Conservation (phyloP, 1,140 invertebrate species). For the Drosophila funebris region DNA sequence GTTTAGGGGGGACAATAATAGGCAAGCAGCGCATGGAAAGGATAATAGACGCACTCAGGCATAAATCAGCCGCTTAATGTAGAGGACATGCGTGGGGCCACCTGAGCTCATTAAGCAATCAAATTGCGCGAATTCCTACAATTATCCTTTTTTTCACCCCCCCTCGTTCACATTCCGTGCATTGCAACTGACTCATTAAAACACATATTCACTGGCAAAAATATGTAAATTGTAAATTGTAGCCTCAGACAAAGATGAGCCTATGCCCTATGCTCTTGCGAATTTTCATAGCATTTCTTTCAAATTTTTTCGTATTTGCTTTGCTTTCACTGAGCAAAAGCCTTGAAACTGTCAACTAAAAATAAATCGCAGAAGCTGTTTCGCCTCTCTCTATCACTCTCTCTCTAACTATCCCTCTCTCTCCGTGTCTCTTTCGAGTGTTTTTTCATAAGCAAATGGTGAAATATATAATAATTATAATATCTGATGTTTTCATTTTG, state of each 20-base stretch:
- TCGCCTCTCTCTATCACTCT: constrained; percentile 35
- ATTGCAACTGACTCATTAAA: constrained; percentile 59
- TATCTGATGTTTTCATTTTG: constrained; percentile 54
- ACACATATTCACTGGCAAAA: constrained; percentile 6
- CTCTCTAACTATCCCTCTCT: constrained; percentile 26
- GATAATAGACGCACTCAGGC: constrained; percentile 50
- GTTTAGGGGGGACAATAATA: background rate
- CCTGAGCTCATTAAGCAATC: constrained; percentile 63
- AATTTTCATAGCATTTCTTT: constrained; percentile 59
- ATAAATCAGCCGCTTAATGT: constrained; percentile 64
- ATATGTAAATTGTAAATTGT: constrained; percentile 54
- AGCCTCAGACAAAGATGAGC: constrained; percentile 18
- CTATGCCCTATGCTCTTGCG: constrained; percentile 27
- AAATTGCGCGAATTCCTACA: constrained; percentile 61
- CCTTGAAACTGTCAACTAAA: constrained; percentile 82
- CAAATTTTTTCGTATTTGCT: constrained; percentile 39
- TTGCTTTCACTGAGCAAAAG: constrained; percentile 52
- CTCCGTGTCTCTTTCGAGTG: constrained; percentile 23
- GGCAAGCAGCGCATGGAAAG: constrained; percentile 14
- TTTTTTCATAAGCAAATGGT: constrained; percentile 16
- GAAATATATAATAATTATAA: constrained; percentile 69
- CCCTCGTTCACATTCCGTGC: constrained; percentile 10
- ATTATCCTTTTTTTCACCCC: constrained; percentile 52
- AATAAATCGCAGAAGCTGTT: constrained; percentile 71
- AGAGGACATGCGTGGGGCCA: constrained; percentile 1